Evolutionary conservation across 2,113 vertebrate genomes (phyloP), one percentile per base, ranked within the genome.

Genomic region (Siniperca chuatsi): DNA sequence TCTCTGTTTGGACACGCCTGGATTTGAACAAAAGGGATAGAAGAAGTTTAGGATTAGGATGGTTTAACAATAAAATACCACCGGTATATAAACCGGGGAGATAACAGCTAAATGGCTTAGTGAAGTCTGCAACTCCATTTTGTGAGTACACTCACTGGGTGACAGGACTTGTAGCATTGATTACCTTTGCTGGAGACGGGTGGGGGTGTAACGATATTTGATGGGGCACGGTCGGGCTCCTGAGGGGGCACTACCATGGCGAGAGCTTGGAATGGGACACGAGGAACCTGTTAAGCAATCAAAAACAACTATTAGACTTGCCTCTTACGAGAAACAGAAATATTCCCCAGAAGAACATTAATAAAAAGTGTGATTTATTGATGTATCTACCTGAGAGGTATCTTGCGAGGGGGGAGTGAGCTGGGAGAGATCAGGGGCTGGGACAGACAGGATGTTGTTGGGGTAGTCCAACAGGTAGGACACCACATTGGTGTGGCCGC

Each of bases 391-490:
- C 98, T 99, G 97, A 97, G 97, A 97, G 91, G 98, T 96, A 94
- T 99, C 98, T 96, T 99, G 98, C 89, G 97, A 98, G 72, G 98
- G 97, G 89, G 98, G 97, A 8, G 97, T 98, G 88, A 99, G 97
- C 90, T 99, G 97, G 91, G 97, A 97, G 84, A 98, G 93, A 92
- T 99, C 98, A 50, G 98, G 95, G 50, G 97, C 95, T 75, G 98
- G 97, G 93, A 98, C 97, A 6, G 98, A 97, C 73, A 98, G 90
- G 92, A 99, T 96, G 88, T 99, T 99, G 95, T 99, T 99, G 81
- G 98, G 98, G 90, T 99, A 99, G 96, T 99, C 98, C 96, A 99
- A 96, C 87, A 99, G 94, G 92, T 99, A 99, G 79, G 98, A 99
- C 95, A 99, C 98, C 82, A 99, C 98, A 78, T 99, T 99, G 78